These are phyloP conservation scores for Ophion ellenae DNA, from an alignment of 2,888 invertebrate species.

Conservation along the genomic window DNA sequence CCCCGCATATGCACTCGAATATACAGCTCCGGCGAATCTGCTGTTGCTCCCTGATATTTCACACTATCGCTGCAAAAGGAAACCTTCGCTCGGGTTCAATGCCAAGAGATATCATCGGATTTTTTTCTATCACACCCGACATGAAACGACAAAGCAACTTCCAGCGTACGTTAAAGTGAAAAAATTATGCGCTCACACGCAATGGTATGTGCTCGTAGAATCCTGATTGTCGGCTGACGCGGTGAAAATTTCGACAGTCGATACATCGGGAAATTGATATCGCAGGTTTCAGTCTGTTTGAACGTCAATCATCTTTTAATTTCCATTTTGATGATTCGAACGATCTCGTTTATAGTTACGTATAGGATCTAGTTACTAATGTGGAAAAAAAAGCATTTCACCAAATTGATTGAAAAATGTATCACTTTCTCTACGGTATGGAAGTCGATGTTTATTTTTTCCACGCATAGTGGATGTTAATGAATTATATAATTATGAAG, in stretches of 20 bases:
- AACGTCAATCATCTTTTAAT: not conserved
- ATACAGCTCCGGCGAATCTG: not conserved
- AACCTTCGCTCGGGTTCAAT: not conserved
- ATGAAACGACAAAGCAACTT: not conserved
- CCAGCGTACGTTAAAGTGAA: not conserved
- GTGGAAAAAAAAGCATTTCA: not conserved
- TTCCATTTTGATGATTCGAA: not conserved
- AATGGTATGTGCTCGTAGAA: not conserved
- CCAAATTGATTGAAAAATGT: not conserved
- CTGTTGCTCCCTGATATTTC: conserved; percentile 24
- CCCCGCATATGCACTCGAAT: not conserved
- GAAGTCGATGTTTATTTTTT: not conserved
- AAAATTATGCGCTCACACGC: not conserved
- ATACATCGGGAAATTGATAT: not conserved
- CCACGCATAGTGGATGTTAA: too few relatives aligned
- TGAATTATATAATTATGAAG: too few relatives aligned
- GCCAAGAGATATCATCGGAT: not conserved
- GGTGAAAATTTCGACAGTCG: not conserved
- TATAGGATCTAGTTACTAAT: not conserved
- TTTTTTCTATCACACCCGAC: not conserved
- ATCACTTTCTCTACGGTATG: not conserved
- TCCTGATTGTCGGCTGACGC: not conserved
- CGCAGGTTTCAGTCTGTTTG: not conserved
- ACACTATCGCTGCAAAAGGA: not conserved
- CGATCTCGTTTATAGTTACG: not conserved